Evolutionary conservation across 2,797 vertebrate genomes (phyloP).

Genomic region (Clarias fuscus): DNA sequence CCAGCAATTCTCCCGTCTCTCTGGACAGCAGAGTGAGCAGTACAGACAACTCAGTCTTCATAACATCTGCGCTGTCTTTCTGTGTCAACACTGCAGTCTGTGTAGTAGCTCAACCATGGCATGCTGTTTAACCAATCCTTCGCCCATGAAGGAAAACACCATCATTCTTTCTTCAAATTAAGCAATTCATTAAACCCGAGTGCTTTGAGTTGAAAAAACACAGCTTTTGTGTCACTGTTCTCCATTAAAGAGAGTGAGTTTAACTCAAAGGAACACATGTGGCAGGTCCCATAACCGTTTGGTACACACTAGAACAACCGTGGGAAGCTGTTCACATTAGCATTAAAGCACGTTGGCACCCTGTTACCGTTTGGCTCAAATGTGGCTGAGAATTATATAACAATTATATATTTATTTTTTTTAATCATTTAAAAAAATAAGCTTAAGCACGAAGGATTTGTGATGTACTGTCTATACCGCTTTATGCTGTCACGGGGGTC

Average conservation of each 20-base stretch:
- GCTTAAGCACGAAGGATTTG: neutral
- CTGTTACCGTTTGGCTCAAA: constrained; percentile 14
- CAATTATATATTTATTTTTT: no score
- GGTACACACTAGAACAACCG: constrained; percentile 1
- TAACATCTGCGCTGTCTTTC: constrained; percentile 47
- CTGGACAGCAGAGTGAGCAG: constrained; percentile 16
- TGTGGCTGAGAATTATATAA: constrained; percentile 6
- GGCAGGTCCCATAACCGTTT: constrained; percentile 31
- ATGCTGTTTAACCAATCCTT: constrained; percentile 39
- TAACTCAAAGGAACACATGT: constrained; percentile 19
- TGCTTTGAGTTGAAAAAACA: constrained; percentile 44
- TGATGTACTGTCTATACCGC: neutral
- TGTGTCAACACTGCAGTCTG: constrained; percentile 22
- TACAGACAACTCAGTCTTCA: constrained; percentile 22
- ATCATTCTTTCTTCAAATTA: constrained; percentile 47
- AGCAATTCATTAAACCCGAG: constrained; percentile 54
- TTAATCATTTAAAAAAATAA: neutral
- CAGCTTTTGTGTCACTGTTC: constrained; percentile 20
- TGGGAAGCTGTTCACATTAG: constrained; percentile 12
- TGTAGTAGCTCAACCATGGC: constrained; percentile 22
- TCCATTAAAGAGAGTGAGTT: constrained; percentile 7
- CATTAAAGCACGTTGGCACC: neutral
- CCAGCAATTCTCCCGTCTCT: constrained; percentile 27
- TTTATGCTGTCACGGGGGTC: no score
- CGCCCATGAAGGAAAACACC: constrained; percentile 34